phyloP scores from a whole-genome alignment of 2,888 invertebrate genomes.

The Mongoloraphidia duomilia region DNA sequence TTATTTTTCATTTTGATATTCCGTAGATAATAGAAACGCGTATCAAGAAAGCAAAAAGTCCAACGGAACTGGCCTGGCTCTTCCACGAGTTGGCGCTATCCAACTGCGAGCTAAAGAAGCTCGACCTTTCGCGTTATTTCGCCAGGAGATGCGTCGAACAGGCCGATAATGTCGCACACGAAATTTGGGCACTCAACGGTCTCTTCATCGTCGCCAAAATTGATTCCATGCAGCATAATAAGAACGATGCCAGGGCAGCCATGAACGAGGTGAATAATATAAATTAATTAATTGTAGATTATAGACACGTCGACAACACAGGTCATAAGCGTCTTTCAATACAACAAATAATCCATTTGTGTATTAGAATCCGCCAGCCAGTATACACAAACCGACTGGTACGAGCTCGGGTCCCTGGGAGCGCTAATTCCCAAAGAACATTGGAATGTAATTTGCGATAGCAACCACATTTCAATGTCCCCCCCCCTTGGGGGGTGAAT shows the following conservation, averaged over 20 bases:
- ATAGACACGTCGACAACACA: too few relatives aligned
- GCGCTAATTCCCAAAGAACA: too few relatives aligned
- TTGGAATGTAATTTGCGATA: too few relatives aligned
- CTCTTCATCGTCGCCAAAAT: constrained; percentile 29
- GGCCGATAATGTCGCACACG: constrained; percentile 21
- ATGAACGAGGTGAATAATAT: constrained; percentile 15
- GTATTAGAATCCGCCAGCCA: too few relatives aligned
- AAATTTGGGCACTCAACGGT: constrained; percentile 31
- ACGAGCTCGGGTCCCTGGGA: too few relatives aligned
- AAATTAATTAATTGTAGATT: constrained; percentile 19
- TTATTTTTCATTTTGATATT: too few relatives aligned
- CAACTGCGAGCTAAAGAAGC: constrained; percentile 27
- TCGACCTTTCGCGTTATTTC: constrained; percentile 29
- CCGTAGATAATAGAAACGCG: constrained; percentile 16
- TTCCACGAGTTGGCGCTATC: constrained; percentile 32
- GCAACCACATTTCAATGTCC: too few relatives aligned
- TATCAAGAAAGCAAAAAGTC: constrained; percentile 19
- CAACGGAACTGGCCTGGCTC: constrained; percentile 32
- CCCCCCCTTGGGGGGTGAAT: too few relatives aligned
- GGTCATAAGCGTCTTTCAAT: too few relatives aligned
- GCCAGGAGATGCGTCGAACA: constrained; percentile 26
- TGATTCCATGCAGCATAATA: constrained; percentile 30
- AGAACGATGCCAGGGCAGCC: constrained; percentile 31
- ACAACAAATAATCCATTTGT: too few relatives aligned
- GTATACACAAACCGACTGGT: too few relatives aligned